These are phyloP conservation scores for Solenopsis fugax DNA, from an alignment of 1,140 invertebrate species.

Conservation along the genomic window DNA sequence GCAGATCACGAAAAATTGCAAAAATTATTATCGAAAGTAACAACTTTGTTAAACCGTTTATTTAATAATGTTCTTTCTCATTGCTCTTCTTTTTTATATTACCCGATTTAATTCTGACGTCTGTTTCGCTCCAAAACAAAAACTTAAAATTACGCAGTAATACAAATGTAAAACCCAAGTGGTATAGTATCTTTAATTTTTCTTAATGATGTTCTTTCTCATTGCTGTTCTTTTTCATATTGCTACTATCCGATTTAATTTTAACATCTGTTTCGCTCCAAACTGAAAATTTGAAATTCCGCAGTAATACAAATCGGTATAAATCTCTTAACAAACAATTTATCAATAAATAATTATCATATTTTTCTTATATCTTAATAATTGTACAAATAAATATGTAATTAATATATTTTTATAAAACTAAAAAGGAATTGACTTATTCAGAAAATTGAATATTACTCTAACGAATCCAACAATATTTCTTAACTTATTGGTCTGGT, in stretches of 20 bases:
- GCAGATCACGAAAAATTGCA: not conserved
- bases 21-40: constrained; percentile 15
- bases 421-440: not conserved
- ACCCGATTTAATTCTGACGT: not conserved
- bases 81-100: not conserved
- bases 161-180: too few species aligned
- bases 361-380: not conserved
- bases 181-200: too few species aligned
- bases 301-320: not conserved
- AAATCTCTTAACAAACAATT: not conserved
- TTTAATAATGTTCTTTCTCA: not conserved
- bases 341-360: not conserved
- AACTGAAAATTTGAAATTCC: not conserved
- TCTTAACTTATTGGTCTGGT: not conserved
- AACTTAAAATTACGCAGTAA: too few species aligned
- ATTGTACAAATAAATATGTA: not conserved
- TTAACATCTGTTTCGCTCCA: not conserved
- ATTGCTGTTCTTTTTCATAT: not conserved
- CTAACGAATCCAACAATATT: not conserved
- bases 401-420: not conserved
- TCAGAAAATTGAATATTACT: not conserved
- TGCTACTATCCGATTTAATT: not conserved
- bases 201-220: not conserved
- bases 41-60: not conserved
- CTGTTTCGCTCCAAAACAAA: not conserved